These are phyloP conservation scores for Coptodon bakossiorum DNA, from an alignment of 2,113 vertebrate genomes.

Conservation along the genomic window DNA sequence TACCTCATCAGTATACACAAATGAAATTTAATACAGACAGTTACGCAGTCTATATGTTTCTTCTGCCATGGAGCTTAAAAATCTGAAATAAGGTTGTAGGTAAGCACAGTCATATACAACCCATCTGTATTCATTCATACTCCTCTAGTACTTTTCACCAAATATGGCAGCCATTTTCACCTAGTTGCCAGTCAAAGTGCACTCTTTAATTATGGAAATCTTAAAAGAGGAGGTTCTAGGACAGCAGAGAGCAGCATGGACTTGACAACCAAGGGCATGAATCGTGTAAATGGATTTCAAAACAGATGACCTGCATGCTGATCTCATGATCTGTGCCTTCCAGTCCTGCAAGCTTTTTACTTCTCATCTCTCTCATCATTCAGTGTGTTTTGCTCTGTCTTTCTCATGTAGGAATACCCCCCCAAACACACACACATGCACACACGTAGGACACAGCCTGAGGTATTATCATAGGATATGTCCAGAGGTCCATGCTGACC, in stretches of 20 bases:
- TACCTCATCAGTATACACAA: background rate
- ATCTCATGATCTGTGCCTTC: slow-evolving; percentile 78
- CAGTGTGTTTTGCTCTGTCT: slow-evolving; percentile 20
- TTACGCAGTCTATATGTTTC: background rate
- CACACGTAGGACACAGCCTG: slow-evolving; percentile 54
- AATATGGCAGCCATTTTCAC: slow-evolving; percentile 48
- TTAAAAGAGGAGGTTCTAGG: slow-evolving; percentile 8
- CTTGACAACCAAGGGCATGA: slow-evolving; percentile 65
- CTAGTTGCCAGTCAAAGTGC: slow-evolving; percentile 39
- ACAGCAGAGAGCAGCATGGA: slow-evolving; percentile 16
- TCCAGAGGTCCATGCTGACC: slow-evolving; percentile 85
- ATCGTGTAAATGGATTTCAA: slow-evolving; percentile 78
- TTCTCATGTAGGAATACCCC: slow-evolving; percentile 22
- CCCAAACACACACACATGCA: background rate
- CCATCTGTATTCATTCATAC: background rate
- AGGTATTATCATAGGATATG: slow-evolving; percentile 61
- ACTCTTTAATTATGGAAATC: slow-evolving; percentile 60
- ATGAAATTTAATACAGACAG: background rate
- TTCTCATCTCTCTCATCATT: slow-evolving; percentile 42
- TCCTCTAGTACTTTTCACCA: background rate
- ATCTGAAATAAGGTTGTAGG: background rate
- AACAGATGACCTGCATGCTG: slow-evolving; percentile 86
- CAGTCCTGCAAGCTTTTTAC: slow-evolving; percentile 56
- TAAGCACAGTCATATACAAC: background rate
- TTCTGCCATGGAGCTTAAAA: background rate